Base-by-base conservation (phyloP, 2,113 vertebrate species). In the Lates calcarifer region DNA sequence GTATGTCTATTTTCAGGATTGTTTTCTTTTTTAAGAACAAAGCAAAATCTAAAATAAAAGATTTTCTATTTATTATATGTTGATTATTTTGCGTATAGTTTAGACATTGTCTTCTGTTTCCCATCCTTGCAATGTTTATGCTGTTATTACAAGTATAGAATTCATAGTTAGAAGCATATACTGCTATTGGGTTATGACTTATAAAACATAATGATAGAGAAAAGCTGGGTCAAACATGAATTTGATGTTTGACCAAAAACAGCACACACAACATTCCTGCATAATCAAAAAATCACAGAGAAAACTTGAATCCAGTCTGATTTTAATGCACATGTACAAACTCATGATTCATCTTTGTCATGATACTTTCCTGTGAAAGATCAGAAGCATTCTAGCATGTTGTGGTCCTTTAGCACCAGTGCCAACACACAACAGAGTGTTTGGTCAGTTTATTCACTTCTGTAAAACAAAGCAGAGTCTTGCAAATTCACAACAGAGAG, bases 11-110 rank as follows among this genome's bases (percentile, higher is more conserved):
- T 69, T 69, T 63, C 26, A 58, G 22, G 18, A 58, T n/a, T 53
- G 60, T 60, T 47, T 22, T 67, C 3, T 74, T 85, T 78, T 70
- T 63, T 60, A 74, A 79, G 68, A 77, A 74, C 47, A 77, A 74
- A 45, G 9, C 31, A 66, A 71, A 81, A 45, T 53, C 55, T 60
- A 24, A 74, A 87, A 85, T 85, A 76, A 83, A 73, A 51, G 7
- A 56, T 69, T 61, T 82, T 83, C 15, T 83, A 90, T 82, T 88
- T 85, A 90, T 87, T 90, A 37, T 29, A 75, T 53, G 3, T 62
- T 63, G n/a, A 65, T 66, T 77, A 31, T 37, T 37, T 64, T 78
- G 15, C 14, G 58, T 6, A 10, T 33, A 26, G 11, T 35, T 43
- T 29, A 12, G 6, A 57, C 31, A 20, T 22, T 10, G 26, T 62